phyloP scores from a whole-genome alignment of 2,797 vertebrate species.

The Muscicapa striata region DNA sequence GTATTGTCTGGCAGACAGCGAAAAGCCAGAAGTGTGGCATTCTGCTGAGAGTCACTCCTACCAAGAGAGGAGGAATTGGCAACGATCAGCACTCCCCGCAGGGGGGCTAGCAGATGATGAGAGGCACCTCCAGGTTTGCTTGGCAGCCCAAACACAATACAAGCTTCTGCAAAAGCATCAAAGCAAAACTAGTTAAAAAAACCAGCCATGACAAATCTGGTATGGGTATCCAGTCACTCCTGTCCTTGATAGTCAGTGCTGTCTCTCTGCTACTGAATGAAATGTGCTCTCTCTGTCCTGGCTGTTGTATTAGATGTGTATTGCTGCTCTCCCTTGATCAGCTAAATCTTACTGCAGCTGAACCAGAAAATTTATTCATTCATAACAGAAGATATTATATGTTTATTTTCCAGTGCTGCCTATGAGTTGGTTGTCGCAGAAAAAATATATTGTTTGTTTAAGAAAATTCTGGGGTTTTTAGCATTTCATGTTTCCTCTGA shows the following conservation, averaged over 20 bases:
- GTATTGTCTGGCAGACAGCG: not conserved
- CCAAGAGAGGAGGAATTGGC: not conserved
- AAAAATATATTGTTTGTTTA: not conserved
- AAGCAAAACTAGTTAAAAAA: not conserved
- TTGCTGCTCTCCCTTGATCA: not conserved
- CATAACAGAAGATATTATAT: not conserved
- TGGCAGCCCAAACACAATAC: not conserved
- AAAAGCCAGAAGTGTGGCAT: not conserved
- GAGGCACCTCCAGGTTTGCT: not conserved
- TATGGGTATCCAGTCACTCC: not conserved
- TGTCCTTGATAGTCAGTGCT: not conserved
- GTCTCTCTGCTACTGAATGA: not conserved
- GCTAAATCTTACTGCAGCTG: not conserved
- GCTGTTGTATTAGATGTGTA: not conserved
- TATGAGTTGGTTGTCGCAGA: not conserved
- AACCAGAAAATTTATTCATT: not conserved
- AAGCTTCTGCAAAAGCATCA: slow-evolving; percentile 2
- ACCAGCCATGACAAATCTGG: not conserved
- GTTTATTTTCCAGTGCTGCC: not conserved
- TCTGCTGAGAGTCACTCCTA: slow-evolving; percentile 12
- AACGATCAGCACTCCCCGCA: not conserved
- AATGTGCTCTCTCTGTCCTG: not conserved
- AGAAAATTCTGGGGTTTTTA: not conserved
- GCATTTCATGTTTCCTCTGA: not conserved
- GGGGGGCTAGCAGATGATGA: not conserved